These are phyloP conservation scores for Sorex araneus DNA, from an alignment of 2,113 vertebrate species.

Conservation along the genomic window DNA sequence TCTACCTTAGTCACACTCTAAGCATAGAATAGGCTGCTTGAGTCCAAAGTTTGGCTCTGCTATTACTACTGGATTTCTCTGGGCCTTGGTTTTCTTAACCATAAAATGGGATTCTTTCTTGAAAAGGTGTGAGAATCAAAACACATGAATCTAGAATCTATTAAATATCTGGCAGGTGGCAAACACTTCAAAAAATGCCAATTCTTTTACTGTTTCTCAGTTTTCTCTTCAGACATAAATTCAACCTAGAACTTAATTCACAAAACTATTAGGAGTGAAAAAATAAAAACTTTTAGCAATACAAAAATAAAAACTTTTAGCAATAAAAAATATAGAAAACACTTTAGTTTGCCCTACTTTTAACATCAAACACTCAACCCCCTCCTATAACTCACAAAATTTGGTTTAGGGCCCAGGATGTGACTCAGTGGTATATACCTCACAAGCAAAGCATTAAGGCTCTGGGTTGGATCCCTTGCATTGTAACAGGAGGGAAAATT, in stretches of 20 bases:
- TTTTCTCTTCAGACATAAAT: conserved; percentile 13
- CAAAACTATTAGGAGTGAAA: conserved; percentile 26
- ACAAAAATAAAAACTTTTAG: too few species aligned
- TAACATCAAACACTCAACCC: conserved; percentile 47
- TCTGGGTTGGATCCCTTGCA: too few species aligned
- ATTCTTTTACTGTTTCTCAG: not conserved
- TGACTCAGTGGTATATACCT: too few species aligned
- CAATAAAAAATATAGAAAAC: not conserved
- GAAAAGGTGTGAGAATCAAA: not conserved
- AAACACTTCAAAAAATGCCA: not conserved
- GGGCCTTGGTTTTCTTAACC: conserved; percentile 10
- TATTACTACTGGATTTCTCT: not conserved
- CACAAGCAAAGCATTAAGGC: too few species aligned
- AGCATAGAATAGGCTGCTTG: not conserved
- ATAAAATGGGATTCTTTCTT: conserved; percentile 31
- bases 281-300: too few species aligned
- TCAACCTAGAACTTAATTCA: conserved; percentile 51
- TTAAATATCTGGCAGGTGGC: not conserved
- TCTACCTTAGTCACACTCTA: not conserved
- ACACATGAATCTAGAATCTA: not conserved
- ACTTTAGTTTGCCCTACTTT: conserved; percentile 3
- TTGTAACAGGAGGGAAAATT: too few species aligned
- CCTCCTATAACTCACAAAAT: conserved; percentile 19
- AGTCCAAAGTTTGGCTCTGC: conserved; percentile 43
- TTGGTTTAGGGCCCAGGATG: too few species aligned